Base-by-base conservation (phyloP, 1,140 invertebrate genomes). In the Coenobita brevimanus region DNA sequence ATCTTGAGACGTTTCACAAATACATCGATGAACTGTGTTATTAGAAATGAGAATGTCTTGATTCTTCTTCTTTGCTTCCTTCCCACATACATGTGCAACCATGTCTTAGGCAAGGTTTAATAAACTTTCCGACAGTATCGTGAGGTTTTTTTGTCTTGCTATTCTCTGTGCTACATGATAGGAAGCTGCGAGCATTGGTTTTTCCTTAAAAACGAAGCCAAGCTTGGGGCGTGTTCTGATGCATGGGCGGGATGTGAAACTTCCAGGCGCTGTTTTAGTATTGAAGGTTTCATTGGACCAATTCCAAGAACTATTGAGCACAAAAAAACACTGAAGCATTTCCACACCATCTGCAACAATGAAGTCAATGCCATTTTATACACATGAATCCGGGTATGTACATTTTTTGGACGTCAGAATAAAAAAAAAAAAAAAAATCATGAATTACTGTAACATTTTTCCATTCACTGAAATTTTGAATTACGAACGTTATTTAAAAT, bases 131-230 rank as follows among this genome's bases (percentile, higher is more conserved):
- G 33, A 36, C 79, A 82, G 64, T 82, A 6, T 62, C 30, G 41
- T 82, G 79, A 64, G 79, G 79, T 64, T 82, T 62, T 57, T 82
- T 82, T 15, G 79, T 33, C 79, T 82, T 82, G 30, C 79, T 38
- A 81, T 67, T 64, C 24, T 24, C 30, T n/a, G 3, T n/a, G 36
- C 54, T 46, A 82, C 79, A 41, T 67, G 30, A 67, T 62, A 64
- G 27, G 54, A 82, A 82, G 60, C 79, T 67, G 33, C 60, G 21
- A 81, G 79, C 57, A 81, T 24, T 64, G 79, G 57, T 64, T 64
- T 81, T 24, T 64, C 43, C 33, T 64, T 57, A 82, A 57, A 82
- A 64, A 41, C 21, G 27, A 81, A 81, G 38, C 57, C 79, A 64
- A 81, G 62, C 38, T 81, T 81, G 33, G 79, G 79, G 27, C 62